Conservation (phyloP, 1,140 invertebrate species). For the Plodia interpunctella region DNA sequence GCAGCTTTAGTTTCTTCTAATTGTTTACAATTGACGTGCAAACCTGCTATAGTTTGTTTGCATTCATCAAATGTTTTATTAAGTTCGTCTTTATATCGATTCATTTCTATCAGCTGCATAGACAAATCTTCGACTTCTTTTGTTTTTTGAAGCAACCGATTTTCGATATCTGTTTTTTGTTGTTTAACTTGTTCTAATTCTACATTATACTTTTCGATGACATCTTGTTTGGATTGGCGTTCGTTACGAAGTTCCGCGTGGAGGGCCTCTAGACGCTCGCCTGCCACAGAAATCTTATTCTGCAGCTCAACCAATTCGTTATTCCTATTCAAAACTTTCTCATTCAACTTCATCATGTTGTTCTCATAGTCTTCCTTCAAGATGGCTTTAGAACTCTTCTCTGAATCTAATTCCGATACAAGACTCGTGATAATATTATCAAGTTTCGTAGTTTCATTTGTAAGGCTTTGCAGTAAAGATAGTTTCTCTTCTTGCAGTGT, state of each 20-base stretch:
- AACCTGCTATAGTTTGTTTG: conserved; percentile 21
- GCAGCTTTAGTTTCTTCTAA: conserved; percentile 35
- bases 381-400: conserved; percentile 44
- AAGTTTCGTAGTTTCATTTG: conserved; percentile 50
- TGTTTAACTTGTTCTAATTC: conserved; percentile 38
- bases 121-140: conserved; percentile 36
- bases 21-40: conserved; percentile 32
- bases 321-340: conserved; percentile 63
- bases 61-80: conserved; percentile 19
- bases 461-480: conserved; percentile 46
- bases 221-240: conserved; percentile 41
- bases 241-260: conserved; percentile 48
- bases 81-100: conserved; percentile 29
- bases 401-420: conserved; percentile 42
- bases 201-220: conserved; percentile 39
- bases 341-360: conserved; percentile 61
- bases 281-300: conserved; percentile 57
- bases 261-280: conserved; percentile 54
- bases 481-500: conserved; percentile 59
- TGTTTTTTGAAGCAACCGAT: conserved; percentile 33
- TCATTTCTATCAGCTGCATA: conserved; percentile 34
- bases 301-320: conserved; percentile 66
- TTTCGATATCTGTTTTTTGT: conserved; percentile 31
- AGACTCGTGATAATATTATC: conserved; percentile 47
- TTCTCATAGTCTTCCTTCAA: conserved; percentile 61